Percentiles rank a stretch among this genome's conserved stretches.
Evolutionary conservation across 1,140 invertebrate genomes (phyloP).

Genomic region (Brachionus paranguensis): DNA sequence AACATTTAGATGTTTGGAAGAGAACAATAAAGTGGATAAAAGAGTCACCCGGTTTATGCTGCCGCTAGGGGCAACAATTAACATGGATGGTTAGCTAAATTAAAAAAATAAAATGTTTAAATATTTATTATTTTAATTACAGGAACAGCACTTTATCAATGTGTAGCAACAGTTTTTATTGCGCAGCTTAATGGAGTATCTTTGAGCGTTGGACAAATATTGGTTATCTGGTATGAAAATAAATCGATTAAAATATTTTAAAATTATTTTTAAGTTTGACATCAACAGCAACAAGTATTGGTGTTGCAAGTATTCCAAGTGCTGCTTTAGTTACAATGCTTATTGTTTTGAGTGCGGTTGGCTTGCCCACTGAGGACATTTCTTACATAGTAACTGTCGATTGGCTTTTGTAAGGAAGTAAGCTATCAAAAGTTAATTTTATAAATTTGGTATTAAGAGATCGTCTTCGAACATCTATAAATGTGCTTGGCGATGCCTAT

Average conservation of each 20-base stretch:
- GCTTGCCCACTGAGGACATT: slow-evolving; percentile 41
- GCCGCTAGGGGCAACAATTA: slow-evolving; percentile 57
- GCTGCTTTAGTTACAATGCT: slow-evolving; percentile 42
- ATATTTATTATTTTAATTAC: background rate
- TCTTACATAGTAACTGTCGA: slow-evolving; percentile 41
- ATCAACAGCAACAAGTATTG: slow-evolving; percentile 54
- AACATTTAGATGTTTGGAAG: slow-evolving; percentile 76
- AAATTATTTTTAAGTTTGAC: slow-evolving; percentile 55
- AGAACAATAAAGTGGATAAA: slow-evolving; percentile 41
- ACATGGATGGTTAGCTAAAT: slow-evolving; percentile 56
- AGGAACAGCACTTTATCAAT: slow-evolving; percentile 37
- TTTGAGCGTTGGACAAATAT: slow-evolving; percentile 59
- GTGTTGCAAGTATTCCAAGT: slow-evolving; percentile 35
- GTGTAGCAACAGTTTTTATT: slow-evolving; percentile 34
- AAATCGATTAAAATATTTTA: background rate
- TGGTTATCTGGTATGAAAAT: slow-evolving; percentile 73
- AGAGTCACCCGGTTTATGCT: slow-evolving; percentile 50
- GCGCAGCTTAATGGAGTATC: slow-evolving; percentile 63
- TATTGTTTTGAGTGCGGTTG: slow-evolving; percentile 41
- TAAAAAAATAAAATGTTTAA: background rate
- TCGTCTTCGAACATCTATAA: slow-evolving; percentile 61
- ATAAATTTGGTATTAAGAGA: slow-evolving; percentile 51
- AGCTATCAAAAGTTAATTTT: background rate
- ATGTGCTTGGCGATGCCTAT: slow-evolving; percentile 61
- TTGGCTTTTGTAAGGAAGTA: slow-evolving; percentile 37